A percentile compares a stretch with the other conserved stretches of the same genome.
Evolutionary conservation across 2,797 vertebrate species (phyloP).

Genomic region (Sebastes hubbsi): DNA sequence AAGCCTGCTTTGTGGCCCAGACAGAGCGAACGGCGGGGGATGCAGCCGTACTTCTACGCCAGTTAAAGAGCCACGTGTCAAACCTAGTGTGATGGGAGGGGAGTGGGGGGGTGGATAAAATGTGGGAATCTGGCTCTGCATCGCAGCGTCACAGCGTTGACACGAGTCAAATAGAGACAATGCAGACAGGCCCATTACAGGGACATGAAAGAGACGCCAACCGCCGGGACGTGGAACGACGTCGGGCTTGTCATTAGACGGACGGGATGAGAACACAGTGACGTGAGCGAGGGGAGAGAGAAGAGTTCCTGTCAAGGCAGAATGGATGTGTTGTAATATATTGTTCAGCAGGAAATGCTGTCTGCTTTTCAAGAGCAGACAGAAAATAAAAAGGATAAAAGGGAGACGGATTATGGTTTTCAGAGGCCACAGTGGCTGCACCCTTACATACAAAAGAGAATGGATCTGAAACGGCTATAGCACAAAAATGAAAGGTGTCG

Average conservation of each 20-base stretch:
- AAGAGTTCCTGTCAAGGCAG: constrained; percentile 10
- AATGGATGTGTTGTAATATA: constrained; percentile 10
- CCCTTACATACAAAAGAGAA: not conserved
- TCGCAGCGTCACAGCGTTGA: not conserved
- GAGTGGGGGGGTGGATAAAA: not conserved
- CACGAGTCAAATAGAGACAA: constrained; percentile 22
- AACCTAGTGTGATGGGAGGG: constrained; percentile 6
- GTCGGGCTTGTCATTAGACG: constrained; percentile 37
- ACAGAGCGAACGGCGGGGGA: constrained; percentile 27
- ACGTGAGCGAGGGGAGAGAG: constrained; percentile 4
- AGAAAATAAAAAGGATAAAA: not conserved
- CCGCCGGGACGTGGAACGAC: constrained; percentile 5
- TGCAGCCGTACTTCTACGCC: constrained; percentile 25
- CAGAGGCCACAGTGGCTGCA: not conserved
- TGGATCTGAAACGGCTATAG: not conserved
- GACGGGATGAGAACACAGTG: constrained; percentile 38
- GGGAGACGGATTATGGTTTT: constrained; percentile 7
- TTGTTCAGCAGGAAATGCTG: constrained; percentile 5
- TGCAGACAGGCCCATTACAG: constrained; percentile 45
- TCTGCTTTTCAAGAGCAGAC: constrained; percentile 22
- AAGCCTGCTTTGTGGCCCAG: constrained; percentile 50
- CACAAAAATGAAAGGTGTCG: not conserved
- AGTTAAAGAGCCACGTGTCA: constrained; percentile 48
- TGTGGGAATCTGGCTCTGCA: constrained; percentile 21
- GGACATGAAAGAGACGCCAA: constrained; percentile 39